A percentile compares a stretch with the other conserved stretches of the same genome.
These are phyloP conservation scores for Pachyseris speciosa DNA, from an alignment of 64 coral and sea anemone species.

Conservation along the genomic window DNA sequence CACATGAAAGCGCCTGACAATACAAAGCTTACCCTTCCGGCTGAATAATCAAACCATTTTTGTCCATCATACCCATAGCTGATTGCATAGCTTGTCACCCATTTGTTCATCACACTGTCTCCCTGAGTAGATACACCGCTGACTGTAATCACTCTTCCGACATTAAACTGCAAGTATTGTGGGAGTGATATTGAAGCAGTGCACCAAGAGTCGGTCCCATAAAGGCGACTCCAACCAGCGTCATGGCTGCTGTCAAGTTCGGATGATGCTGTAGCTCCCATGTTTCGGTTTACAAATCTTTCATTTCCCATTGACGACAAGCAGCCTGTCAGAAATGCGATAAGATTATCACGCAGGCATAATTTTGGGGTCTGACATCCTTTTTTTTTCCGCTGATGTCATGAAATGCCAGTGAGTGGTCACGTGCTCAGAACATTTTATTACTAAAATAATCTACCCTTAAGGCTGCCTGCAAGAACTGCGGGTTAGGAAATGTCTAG, in stretches of 20 bases:
- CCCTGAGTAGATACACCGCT: conserved; percentile 75
- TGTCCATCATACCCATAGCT: conserved; percentile 28
- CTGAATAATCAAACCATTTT: neutral
- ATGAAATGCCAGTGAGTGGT: too few relatives aligned
- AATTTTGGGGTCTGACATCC: too few relatives aligned
- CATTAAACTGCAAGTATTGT: conserved; percentile 65
- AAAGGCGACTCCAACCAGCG: neutral
- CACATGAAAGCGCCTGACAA: too few relatives aligned
- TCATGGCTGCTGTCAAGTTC: neutral
- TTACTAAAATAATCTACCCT: too few relatives aligned
- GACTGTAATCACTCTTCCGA: conserved; percentile 22
- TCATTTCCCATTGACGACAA: conserved; percentile 21
- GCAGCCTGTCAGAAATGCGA: conserved; percentile 19
- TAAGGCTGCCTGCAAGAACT: too few relatives aligned
- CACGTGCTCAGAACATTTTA: too few relatives aligned
- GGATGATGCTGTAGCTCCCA: conserved; percentile 20
- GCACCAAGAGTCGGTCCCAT: conserved; percentile 29
- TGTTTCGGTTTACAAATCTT: neutral
- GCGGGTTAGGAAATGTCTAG: too few relatives aligned
- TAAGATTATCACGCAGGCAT: too few relatives aligned
- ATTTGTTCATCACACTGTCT: conserved; percentile 56
- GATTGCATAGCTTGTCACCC: conserved; percentile 56
- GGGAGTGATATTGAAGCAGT: neutral
- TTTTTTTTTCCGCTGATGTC: too few relatives aligned
- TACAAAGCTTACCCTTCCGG: neutral